Evolutionary conservation across 2,888 invertebrate genomes (phyloP).

Genomic region (Formica aserva): DNA sequence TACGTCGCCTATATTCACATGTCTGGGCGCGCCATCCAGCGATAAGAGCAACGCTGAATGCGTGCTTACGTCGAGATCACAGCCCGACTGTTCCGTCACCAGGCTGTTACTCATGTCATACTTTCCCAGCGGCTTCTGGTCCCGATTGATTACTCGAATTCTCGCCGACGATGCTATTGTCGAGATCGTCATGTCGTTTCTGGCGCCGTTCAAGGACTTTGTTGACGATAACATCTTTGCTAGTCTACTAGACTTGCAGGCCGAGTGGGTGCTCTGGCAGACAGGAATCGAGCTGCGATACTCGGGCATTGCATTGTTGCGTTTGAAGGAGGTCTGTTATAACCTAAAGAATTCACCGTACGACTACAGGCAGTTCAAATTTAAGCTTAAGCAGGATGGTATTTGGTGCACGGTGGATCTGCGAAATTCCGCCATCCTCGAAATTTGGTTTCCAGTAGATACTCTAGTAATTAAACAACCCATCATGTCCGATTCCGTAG

Average conservation of each 20-base stretch:
- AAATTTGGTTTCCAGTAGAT: slow-evolving; percentile 93
- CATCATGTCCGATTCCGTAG: slow-evolving; percentile 81
- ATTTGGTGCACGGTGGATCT: slow-evolving; percentile 95
- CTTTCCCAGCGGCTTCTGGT: slow-evolving; percentile 99
- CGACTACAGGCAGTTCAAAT: slow-evolving; percentile 88
- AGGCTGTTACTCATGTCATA: slow-evolving; percentile 97
- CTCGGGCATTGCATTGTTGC: slow-evolving; percentile 92
- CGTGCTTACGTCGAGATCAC: slow-evolving; percentile 86
- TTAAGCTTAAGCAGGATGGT: slow-evolving; percentile 93
- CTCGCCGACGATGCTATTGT: slow-evolving; percentile 95
- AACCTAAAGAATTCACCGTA: slow-evolving; percentile 87
- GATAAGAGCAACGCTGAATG: slow-evolving; percentile 83
- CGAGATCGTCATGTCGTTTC: slow-evolving; percentile 91
- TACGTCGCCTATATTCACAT: slow-evolving; percentile 84
- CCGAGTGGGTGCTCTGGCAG: slow-evolving; percentile 98
- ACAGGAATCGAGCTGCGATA: slow-evolving; percentile 95
- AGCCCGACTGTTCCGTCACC: slow-evolving; percentile 88
- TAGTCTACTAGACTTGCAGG: slow-evolving; percentile 89
- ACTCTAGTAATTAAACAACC: slow-evolving; percentile 88
- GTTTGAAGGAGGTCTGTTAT: slow-evolving; percentile 93
- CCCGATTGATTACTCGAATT: slow-evolving; percentile 96
- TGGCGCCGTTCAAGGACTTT: slow-evolving; percentile 90
- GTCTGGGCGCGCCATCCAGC: slow-evolving; percentile 57
- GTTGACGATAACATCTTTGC: slow-evolving; percentile 89
- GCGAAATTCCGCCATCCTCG: slow-evolving; percentile 92